Base-by-base conservation (phyloP, 2,888 invertebrate genomes). In the Parapristionchus giblindavisi region DNA sequence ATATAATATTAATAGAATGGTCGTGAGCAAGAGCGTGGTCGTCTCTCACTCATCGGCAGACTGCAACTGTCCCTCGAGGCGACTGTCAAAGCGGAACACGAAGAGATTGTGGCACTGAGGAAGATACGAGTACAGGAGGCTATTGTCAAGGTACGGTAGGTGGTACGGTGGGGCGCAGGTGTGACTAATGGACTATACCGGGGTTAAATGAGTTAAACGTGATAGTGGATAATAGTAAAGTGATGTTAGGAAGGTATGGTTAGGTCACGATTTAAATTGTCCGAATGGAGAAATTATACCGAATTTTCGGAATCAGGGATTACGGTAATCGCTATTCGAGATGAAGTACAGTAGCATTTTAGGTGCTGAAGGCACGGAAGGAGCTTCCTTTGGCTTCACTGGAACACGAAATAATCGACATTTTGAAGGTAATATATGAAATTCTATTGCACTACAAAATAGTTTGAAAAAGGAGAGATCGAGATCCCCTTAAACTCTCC, bases 381-480 rank as follows among this genome's bases (percentile, higher is more conserved):
- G 92, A 93, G 78, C 93, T 97, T 79, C 93, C 93, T 65, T 96
- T 97, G 89, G 95, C 94, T 70, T 94, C 96, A 83, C 91, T 99
- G 79, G 98, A 98, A 91, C 94, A 95, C 75, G 98, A 99, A 91
- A 91, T 99, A 77, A 93, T 99, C 27, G 98, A 99, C 90, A 96
- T 99, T 88, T 90, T 99, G 85, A 97, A 97, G 73, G 73, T 73
- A 68, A 8, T 34, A 6, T 14, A 8, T 8, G 17, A 14, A 17
- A 14, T 43, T 43, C 43, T 14, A 14, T 43, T 8, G 43, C 43
- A 43, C 43, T n/a, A n/a, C n/a, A n/a, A n/a, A n/a, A n/a, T n/a
- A n/a, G n/a, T n/a, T n/a, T n/a, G n/a, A n/a, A n/a, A n/a, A n/a
- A n/a, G n/a, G n/a, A n/a, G n/a, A n/a, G n/a, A n/a, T n/a, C n/a